Evolutionary conservation across 2,888 invertebrate species (phyloP).

Genomic region (Agrotis segetum): DNA sequence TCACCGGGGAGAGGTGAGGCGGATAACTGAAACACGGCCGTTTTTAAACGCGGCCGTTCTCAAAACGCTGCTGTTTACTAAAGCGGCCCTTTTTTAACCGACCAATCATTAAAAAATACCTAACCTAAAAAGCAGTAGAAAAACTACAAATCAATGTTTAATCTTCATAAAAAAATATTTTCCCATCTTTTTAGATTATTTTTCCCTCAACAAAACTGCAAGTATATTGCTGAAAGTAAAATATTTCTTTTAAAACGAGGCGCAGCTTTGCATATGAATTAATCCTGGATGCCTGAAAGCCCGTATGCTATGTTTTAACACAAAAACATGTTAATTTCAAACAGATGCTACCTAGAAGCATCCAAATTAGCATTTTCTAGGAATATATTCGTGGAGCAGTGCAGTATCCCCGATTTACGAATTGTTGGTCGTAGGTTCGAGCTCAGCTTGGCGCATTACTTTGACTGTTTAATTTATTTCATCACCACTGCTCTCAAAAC

Average conservation of each 20-base stretch:
- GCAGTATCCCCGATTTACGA: no score
- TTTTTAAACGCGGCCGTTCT: no score
- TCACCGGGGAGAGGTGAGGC: no score
- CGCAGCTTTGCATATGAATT: not conserved
- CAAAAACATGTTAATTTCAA: not conserved
- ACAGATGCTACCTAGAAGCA: not conserved
- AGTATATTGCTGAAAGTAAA: not conserved
- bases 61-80: no score
- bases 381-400: not conserved
- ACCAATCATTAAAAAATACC: no score
- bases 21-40: no score
- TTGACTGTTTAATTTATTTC: no score
- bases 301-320: not conserved
- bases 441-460: no score
- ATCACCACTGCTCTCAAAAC: no score
- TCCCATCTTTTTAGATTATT: not conserved
- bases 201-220: not conserved
- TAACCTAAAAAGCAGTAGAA: no score
- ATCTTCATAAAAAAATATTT: not conserved
- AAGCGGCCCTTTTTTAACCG: no score
- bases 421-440: no score
- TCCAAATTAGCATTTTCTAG: not conserved
- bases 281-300: not conserved
- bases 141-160: not conserved
- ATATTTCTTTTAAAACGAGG: not conserved